A percentile compares a stretch with the other conserved stretches of the same genome.
phyloP scores from a whole-genome alignment of 2,888 invertebrate genomes.

The Troilus luridus region DNA sequence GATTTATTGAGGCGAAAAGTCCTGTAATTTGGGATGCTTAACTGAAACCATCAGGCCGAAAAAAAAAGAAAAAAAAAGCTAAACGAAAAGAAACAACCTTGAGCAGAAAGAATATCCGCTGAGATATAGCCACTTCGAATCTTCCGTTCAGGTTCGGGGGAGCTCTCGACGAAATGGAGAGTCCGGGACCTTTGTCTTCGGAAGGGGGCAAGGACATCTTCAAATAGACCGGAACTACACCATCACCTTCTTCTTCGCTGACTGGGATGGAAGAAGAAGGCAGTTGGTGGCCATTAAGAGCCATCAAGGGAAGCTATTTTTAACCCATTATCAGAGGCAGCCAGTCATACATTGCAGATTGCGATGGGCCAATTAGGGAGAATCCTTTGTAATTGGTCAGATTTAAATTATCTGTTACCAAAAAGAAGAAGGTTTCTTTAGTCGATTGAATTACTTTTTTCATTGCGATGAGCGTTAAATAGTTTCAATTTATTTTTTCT shows the following conservation, averaged over 20 bases:
- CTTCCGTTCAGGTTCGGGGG: conserved; percentile 9
- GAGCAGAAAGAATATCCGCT: conserved; percentile 29
- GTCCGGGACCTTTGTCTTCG: conserved; percentile 16
- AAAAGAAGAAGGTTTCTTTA: not conserved
- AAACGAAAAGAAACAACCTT: not conserved
- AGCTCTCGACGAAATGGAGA: conserved; percentile 30
- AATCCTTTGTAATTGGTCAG: not conserved
- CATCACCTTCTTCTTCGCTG: conserved; percentile 11
- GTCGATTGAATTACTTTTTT: not conserved
- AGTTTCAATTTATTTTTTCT: not conserved
- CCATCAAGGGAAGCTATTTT: not conserved
- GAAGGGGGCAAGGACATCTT: conserved; percentile 30
- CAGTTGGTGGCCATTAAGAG: not conserved
- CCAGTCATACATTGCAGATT: conserved; percentile 3
- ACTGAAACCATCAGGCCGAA: not conserved
- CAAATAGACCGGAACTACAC: conserved; percentile 26
- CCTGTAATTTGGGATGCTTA: conserved; percentile 28
- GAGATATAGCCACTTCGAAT: conserved; percentile 27
- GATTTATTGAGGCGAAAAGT: conserved; percentile 21
- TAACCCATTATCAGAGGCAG: conserved; percentile 2
- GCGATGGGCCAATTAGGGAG: not conserved
- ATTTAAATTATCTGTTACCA: not conserved
- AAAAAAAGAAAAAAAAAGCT: conserved; percentile 16
- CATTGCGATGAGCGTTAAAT: not conserved
- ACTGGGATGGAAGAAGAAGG: not conserved